Conservation (phyloP, 2,797 vertebrate genomes). For the Cryptoprocta ferox region DNA sequence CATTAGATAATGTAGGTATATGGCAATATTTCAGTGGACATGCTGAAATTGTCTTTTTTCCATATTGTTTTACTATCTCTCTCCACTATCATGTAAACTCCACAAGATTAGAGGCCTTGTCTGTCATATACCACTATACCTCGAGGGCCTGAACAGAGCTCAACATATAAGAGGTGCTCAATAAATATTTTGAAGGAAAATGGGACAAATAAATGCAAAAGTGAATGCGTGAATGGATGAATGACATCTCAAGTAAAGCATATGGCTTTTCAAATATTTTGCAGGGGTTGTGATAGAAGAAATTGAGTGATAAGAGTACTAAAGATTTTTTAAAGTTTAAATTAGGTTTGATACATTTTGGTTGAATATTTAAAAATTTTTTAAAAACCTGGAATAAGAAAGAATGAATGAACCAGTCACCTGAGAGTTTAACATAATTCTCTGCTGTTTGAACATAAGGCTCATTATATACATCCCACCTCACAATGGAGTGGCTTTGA, state of each 20-base stretch:
- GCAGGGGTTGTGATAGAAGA: not conserved
- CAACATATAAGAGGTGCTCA: not conserved
- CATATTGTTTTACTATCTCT: not conserved
- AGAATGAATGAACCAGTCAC: not conserved
- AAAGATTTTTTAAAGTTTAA: not conserved
- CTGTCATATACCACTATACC: not conserved
- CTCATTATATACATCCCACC: accelerated
- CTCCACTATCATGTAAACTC: not conserved
- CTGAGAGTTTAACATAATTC: not conserved
- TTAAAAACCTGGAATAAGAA: not conserved
- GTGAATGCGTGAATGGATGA: not conserved
- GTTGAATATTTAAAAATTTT: conserved; percentile 3
- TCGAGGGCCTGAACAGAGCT: not conserved
- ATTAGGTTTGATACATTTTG: not conserved
- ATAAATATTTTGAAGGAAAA: not conserved
- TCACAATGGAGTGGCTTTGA: not conserved
- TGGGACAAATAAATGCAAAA: not conserved
- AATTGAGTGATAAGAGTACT: not conserved
- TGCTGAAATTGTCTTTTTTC: not conserved
- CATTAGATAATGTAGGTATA: not conserved
- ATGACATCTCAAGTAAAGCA: not conserved
- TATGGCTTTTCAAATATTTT: too few species aligned
- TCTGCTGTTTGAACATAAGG: not conserved
- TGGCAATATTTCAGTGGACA: not conserved
- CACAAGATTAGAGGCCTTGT: not conserved